Percentiles rank a stretch among this genome's conserved stretches.
These are phyloP conservation scores for Lampropteryx suffumata DNA, from an alignment of 2,888 invertebrate genomes.

Conservation along the genomic window DNA sequence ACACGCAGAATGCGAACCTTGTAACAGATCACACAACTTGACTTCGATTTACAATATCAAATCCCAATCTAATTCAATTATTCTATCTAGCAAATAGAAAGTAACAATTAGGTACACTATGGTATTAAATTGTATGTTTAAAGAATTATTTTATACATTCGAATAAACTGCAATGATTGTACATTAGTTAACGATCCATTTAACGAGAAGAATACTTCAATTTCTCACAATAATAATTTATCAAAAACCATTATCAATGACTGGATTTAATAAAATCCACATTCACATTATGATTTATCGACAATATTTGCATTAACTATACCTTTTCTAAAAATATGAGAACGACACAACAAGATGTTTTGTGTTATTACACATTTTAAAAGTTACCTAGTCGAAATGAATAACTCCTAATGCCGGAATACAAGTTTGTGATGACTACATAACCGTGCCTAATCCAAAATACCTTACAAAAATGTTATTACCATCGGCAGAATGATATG, in stretches of 20 bases:
- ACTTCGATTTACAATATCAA: conserved; percentile 60
- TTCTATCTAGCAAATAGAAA: conserved; percentile 83
- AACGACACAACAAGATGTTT: conserved; percentile 78
- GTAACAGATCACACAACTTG: conserved; percentile 67
- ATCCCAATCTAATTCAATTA: conserved; percentile 79
- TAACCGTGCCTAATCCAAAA: conserved; percentile 68
- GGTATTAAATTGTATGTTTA: conserved; percentile 60
- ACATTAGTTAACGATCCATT: conserved; percentile 71
- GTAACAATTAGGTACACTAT: conserved; percentile 81
- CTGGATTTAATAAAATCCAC: conserved; percentile 53
- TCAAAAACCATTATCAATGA: conserved; percentile 61
- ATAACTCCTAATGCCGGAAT: conserved; percentile 64
- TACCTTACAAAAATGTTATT: conserved; percentile 58
- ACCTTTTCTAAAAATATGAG: conserved; percentile 76
- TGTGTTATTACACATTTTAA: conserved; percentile 66
- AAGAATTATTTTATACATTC: conserved; percentile 67
- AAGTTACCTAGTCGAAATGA: conserved; percentile 68
- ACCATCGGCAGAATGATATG: conserved; percentile 32
- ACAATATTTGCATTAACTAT: conserved; percentile 68
- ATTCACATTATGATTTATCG: conserved; percentile 57
- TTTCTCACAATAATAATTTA: conserved; percentile 72
- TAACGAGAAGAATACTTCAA: conserved; percentile 70
- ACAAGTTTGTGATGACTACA: conserved; percentile 77
- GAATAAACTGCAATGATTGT: conserved; percentile 71
- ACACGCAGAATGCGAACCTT: conserved; percentile 45